Conservation (phyloP, 2,888 invertebrate genomes). For the Hypsopygia costalis region DNA sequence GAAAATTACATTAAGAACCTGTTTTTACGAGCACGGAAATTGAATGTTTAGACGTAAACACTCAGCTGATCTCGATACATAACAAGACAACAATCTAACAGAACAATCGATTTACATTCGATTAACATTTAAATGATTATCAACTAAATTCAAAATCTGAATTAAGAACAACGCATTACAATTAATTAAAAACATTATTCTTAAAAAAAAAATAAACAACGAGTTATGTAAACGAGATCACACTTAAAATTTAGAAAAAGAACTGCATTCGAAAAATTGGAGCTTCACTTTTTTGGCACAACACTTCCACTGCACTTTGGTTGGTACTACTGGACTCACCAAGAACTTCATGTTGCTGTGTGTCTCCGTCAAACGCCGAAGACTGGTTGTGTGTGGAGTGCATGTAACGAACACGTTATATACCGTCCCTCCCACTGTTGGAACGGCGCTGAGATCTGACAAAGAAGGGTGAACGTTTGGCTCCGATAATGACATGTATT, state of each 20-base stretch:
- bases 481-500: conserved; percentile 59
- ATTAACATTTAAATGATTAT: no score
- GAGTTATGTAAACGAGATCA: neutral
- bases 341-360: conserved; percentile 74
- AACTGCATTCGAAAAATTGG: conserved; percentile 14
- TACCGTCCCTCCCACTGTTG: conserved; percentile 70
- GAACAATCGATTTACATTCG: no score
- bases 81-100: neutral
- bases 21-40: conserved; percentile 28
- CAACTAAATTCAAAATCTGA: no score
- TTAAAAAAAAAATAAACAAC: no score
- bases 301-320: conserved; percentile 26
- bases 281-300: conserved; percentile 20
- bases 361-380: conserved; percentile 71
- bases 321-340: no score
- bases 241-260: conserved; percentile 5
- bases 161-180: no score
- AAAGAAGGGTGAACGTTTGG: conserved; percentile 49
- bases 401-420: conserved; percentile 51
- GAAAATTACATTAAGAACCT: conserved; percentile 36
- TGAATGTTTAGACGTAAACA: conserved; percentile 13
- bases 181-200: no score
- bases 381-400: conserved; percentile 68
- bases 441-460: conserved; percentile 25
- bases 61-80: neutral